Percentiles rank a stretch among this genome's conserved stretches.
These are phyloP conservation scores for Saturnia pavonia DNA, from an alignment of 2,888 invertebrate genomes.

Conservation along the genomic window DNA sequence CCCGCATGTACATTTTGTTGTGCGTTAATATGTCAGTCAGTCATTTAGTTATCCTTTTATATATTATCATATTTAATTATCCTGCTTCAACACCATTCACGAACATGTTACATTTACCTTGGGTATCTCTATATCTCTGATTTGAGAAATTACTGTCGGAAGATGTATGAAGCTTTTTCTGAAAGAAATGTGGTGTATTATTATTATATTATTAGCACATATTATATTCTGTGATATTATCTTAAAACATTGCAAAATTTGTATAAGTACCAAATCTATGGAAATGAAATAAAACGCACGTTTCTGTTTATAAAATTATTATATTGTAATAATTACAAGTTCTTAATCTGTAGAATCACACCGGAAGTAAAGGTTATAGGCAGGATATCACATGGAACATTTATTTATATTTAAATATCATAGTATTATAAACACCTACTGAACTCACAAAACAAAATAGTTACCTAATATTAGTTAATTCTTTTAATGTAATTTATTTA, in stretches of 20 bases:
- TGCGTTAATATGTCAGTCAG: too few species aligned
- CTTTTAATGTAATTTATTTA: background rate
- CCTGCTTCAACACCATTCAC: background rate
- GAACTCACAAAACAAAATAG: conserved; percentile 19
- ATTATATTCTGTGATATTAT: too few species aligned
- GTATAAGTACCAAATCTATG: background rate
- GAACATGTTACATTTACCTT: background rate
- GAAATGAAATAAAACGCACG: conserved; percentile 27
- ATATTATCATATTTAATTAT: background rate
- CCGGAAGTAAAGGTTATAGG: conserved; percentile 73
- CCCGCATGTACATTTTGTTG: too few species aligned
- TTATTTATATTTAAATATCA: conserved; percentile 45
- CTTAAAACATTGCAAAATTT: background rate
- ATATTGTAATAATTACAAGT: conserved; percentile 64
- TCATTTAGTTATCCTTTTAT: too few species aligned
- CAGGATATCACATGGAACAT: conserved; percentile 81
- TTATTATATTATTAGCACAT: background rate
- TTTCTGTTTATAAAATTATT: conserved; percentile 61
- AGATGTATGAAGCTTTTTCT: background rate
- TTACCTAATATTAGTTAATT: background rate
- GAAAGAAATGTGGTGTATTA: background rate
- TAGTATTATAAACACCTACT: conserved; percentile 16
- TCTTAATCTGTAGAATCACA: conserved; percentile 63
- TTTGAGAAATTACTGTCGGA: background rate
- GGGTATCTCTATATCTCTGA: background rate